Percentiles rank a stretch among this genome's conserved stretches.
Conservation (phyloP, 2,888 invertebrate genomes). For the Mesochorus sp. region DNA sequence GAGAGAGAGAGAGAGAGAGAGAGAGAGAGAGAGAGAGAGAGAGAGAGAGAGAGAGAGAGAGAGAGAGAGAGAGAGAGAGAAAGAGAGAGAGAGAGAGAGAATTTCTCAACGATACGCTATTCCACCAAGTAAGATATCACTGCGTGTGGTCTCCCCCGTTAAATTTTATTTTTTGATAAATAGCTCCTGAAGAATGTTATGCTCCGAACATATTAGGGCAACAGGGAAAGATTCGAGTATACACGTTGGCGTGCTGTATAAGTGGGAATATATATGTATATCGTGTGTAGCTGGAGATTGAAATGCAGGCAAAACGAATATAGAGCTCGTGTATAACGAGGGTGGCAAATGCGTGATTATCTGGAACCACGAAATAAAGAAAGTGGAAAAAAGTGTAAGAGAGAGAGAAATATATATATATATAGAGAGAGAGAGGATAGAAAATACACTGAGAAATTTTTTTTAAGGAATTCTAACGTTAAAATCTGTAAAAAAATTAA, state of each 20-base stretch:
- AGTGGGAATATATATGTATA: too few species aligned
- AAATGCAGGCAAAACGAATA: conserved; percentile 38
- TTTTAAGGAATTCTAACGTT: too few species aligned
- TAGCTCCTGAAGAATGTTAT: neutral
- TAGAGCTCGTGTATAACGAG: conserved; percentile 23
- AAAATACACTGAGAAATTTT: too few species aligned
- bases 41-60: too few species aligned
- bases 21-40: too few species aligned
- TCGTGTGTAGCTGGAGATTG: conserved; percentile 34
- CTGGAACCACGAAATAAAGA: conserved; percentile 18
- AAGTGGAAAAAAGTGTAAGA: conserved; percentile 15
- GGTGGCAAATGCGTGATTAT: conserved; percentile 31
- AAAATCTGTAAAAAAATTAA: too few species aligned
- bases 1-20: too few species aligned
- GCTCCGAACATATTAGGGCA: neutral
- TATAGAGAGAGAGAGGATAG: too few species aligned
- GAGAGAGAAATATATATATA: conserved; percentile 39
- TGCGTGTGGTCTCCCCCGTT: too few species aligned
- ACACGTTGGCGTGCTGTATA: conserved; percentile 4
- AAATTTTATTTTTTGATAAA: conserved; percentile 8
- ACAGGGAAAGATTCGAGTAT: neutral
- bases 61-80: too few species aligned
- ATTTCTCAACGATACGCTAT: too few species aligned
- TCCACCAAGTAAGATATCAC: neutral
- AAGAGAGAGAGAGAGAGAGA: too few species aligned